Conservation (phyloP, 2,113 vertebrate species). For the Sturnus vulgaris region DNA sequence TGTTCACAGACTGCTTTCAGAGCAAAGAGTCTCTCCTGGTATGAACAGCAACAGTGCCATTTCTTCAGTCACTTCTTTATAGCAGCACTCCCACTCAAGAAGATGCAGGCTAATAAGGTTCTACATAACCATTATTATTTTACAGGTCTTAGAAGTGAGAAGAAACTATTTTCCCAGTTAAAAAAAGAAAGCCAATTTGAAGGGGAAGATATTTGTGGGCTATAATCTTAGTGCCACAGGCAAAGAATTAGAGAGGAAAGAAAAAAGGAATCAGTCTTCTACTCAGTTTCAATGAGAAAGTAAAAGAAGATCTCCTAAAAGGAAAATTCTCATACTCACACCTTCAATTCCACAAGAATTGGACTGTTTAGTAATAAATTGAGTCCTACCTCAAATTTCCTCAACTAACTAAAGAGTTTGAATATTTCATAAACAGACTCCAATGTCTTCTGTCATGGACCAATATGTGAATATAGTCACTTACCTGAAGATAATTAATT, state of each 20-base stretch:
- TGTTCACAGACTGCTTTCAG: neutral
- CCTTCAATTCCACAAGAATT: neutral
- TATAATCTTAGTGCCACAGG: neutral
- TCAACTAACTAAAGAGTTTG: neutral
- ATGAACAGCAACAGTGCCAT: neutral
- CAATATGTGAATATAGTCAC: neutral
- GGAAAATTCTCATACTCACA: neutral
- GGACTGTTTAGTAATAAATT: neutral
- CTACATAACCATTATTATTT: neutral
- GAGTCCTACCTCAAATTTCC: neutral
- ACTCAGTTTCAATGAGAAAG: neutral
- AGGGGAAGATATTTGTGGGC: neutral
- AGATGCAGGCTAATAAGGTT: neutral
- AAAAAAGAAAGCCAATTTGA: neutral
- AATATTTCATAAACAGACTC: neutral
- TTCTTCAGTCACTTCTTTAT: neutral
- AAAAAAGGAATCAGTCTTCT: neutral
- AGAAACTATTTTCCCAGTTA: neutral
- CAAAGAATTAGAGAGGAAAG: neutral
- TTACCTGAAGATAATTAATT: neutral
- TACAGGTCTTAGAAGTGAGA: neutral
- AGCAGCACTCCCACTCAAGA: neutral
- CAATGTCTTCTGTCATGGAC: neutral
- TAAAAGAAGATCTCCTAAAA: neutral
- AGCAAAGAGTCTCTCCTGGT: neutral